Conservation (phyloP, 2,888 invertebrate genomes). For the Meghimatium bilineatum region DNA sequence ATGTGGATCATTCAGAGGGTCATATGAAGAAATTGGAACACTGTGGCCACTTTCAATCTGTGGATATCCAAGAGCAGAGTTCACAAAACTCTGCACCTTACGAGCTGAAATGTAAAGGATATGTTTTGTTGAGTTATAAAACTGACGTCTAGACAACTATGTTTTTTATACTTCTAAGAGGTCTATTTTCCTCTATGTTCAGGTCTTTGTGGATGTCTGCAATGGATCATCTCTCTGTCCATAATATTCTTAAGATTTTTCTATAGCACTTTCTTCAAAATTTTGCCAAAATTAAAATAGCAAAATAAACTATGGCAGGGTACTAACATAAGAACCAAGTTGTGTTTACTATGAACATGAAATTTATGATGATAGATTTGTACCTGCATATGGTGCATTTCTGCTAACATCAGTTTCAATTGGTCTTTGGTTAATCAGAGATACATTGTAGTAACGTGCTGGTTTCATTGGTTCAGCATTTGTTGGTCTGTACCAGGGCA, state of each 20-base stretch:
- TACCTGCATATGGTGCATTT: slow-evolving; percentile 67
- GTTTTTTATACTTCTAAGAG: too few relatives aligned
- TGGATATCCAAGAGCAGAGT: slow-evolving; percentile 63
- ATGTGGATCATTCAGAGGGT: slow-evolving; percentile 74
- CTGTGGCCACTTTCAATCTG: slow-evolving; percentile 59
- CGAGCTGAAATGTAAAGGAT: slow-evolving; percentile 57
- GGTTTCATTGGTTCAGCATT: slow-evolving; percentile 57
- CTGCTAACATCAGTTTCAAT: slow-evolving; percentile 59
- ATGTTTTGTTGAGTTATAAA: neutral
- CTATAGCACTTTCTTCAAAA: too few relatives aligned
- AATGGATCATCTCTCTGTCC: too few relatives aligned
- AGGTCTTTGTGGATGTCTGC: too few relatives aligned
- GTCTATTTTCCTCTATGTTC: too few relatives aligned
- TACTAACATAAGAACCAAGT: too few relatives aligned
- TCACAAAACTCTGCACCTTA: slow-evolving; percentile 60
- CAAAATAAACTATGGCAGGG: too few relatives aligned
- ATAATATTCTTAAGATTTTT: too few relatives aligned
- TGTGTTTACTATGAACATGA: too few relatives aligned
- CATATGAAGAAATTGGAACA: slow-evolving; percentile 60
- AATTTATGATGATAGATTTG: too few relatives aligned
- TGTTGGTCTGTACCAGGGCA: slow-evolving; percentile 59
- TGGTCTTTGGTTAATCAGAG: slow-evolving; percentile 48
- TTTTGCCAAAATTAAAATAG: too few relatives aligned
- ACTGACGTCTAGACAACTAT: too few relatives aligned
- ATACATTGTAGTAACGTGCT: slow-evolving; percentile 50